Evolutionary conservation across 2,113 vertebrate species (phyloP).

Genomic region (Cebidichthys violaceus): DNA sequence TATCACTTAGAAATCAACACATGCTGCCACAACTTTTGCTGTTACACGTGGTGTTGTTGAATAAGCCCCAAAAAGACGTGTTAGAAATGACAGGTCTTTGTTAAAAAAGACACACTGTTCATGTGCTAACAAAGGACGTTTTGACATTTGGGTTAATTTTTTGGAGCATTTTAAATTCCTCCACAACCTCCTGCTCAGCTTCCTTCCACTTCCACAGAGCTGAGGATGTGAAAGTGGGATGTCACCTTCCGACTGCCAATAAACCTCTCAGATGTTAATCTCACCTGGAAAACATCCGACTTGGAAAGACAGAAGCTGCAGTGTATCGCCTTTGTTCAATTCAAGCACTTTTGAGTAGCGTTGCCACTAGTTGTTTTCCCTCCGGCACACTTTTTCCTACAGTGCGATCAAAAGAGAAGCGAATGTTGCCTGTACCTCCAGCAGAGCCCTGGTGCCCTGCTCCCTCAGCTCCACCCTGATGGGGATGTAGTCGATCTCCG

Average conservation of each 20-base stretch:
- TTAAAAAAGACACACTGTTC: neutral
- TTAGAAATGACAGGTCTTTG: conserved; percentile 12
- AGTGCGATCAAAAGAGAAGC: neutral
- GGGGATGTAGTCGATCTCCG: conserved; percentile 80
- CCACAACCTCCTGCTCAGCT: conserved; percentile 18
- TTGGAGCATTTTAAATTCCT: neutral
- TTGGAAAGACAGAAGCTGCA: neutral
- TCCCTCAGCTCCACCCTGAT: conserved; percentile 80
- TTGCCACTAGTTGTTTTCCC: neutral
- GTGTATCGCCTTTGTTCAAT: conserved; percentile 15
- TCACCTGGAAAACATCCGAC: conserved; percentile 13
- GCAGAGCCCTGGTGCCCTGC: conserved; percentile 67
- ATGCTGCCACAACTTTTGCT: neutral
- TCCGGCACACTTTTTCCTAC: neutral
- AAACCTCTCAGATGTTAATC: conserved; percentile 4
- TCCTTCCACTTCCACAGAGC: conserved; percentile 16
- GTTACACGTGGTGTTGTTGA: neutral
- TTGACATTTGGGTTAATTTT: conserved; percentile 1
- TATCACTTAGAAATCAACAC: conserved; percentile 35
- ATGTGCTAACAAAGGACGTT: conserved; percentile 23
- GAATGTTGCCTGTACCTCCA: conserved; percentile 67
- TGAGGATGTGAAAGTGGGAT: conserved; percentile 30
- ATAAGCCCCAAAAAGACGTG: conserved; percentile 20
- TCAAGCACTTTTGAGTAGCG: neutral
- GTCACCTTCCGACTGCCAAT: conserved; percentile 52